A percentile compares a stretch with the other conserved stretches of the same genome.
These are phyloP conservation scores for Pyrrhosoma nymphula DNA, from an alignment of 2,888 invertebrate genomes.

Conservation along the genomic window DNA sequence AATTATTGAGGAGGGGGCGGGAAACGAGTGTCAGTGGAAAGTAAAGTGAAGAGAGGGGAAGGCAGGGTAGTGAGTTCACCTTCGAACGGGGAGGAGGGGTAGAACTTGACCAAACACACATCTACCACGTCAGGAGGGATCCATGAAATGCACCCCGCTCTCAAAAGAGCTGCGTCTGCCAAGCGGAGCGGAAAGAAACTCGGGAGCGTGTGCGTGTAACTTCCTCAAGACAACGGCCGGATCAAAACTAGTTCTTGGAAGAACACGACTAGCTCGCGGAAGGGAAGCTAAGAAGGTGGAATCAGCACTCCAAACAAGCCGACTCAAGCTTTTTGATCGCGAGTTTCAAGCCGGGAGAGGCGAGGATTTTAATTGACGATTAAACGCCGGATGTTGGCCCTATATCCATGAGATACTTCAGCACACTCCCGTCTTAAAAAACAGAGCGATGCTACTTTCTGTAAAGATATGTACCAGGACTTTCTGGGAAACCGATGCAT, in stretches of 20 bases:
- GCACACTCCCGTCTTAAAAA: too few species aligned
- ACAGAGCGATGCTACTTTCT: too few species aligned
- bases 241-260: not conserved
- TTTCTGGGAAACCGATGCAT: too few species aligned
- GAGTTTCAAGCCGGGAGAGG: not conserved
- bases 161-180: not conserved
- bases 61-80: not conserved
- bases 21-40: not conserved
- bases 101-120: not conserved
- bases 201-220: not conserved
- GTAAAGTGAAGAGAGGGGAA: not conserved
- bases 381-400: too few species aligned
- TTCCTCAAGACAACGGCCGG: not conserved
- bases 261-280: not conserved
- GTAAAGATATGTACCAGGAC: too few species aligned
- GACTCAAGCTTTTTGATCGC: not conserved
- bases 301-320: not conserved
- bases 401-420: too few species aligned
- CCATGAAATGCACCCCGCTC: not conserved
- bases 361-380: not conserved
- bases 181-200: slow-evolving; percentile 17
- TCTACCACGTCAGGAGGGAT: not conserved
- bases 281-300: not conserved
- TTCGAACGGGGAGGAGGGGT: not conserved
- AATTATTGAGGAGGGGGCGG: not conserved